Evolutionary conservation across 2,888 invertebrate genomes (phyloP), one percentile per base, ranked within the genome.

Genomic region (Rhagium mordax): DNA sequence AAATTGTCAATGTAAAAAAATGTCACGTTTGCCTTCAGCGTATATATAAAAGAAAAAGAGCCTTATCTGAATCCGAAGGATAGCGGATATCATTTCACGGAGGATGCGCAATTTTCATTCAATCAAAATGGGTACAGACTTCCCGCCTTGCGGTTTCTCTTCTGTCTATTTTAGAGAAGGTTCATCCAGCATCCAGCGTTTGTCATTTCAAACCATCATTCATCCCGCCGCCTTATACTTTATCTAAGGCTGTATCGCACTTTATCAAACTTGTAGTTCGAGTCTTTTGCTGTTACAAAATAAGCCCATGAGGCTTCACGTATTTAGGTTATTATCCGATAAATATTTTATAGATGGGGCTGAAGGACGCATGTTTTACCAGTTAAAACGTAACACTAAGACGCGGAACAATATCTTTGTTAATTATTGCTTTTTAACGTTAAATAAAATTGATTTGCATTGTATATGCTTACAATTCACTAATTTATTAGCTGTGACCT

Each of bases 21-120:
- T 82, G 83, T 84, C 85, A 84, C 83, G 82, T 84, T 81, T 82
- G 78, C 79, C 77, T 74, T 72, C 69, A 59, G 65, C 67, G 74
- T 66, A 76, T 75, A 61, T 75, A 80, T 76, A 81, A 79, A 82
- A 82, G 79, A 81, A 80, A 80, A 81, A 81, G 80, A 79, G 79
- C 81, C 81, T 85, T 84, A 84, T 84, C 84, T 83, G 83, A 83
- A 84, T 84, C 81, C 82, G 81, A 81, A 82, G 81, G 81, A 80
- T 80, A 79, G 78, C 80, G 85, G 84, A 85, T 85, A 85, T 85
- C 85, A 85, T 85, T 85, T 85, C 85, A 85, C 85, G 85, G 83
- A 82, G 82, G 84, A 81, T 84, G 85, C 83, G 84, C 85, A 85
- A 85, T 85, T 85, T 83, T 84, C 85, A 84, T 85, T 85, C 85